Conservation (phyloP, 2,888 invertebrate species). For the Drosophila quinaria region DNA sequence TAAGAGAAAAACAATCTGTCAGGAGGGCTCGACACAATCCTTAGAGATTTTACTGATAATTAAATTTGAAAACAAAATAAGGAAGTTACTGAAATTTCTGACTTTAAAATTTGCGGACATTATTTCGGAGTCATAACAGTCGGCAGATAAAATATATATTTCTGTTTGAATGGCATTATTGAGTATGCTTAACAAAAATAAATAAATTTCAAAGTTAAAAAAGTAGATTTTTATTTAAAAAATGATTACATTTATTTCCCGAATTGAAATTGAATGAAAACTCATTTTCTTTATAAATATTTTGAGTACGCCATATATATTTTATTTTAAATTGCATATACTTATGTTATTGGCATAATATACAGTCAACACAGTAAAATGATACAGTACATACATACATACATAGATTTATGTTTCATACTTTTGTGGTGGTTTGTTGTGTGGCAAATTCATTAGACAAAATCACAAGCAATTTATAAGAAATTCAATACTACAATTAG, state of each 20-base stretch:
- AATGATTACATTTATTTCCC: too few relatives aligned
- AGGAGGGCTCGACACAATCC: too few relatives aligned
- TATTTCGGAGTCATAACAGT: too few relatives aligned
- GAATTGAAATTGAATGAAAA: background rate
- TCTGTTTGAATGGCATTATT: too few relatives aligned
- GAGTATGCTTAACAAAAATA: too few relatives aligned
- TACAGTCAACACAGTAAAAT: constrained; percentile 42
- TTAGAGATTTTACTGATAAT: too few relatives aligned
- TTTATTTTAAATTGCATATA: constrained; percentile 57
- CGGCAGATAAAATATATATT: too few relatives aligned
- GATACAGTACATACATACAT: constrained; percentile 14
- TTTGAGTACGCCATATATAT: constrained; percentile 25
- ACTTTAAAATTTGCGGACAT: too few relatives aligned
- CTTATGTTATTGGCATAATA: constrained; percentile 37
- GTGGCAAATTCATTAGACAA: constrained; percentile 29
- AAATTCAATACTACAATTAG: constrained; percentile 71
- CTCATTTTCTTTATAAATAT: background rate
- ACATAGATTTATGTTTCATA: background rate
- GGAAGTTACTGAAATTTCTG: too few relatives aligned
- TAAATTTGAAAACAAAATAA: too few relatives aligned
- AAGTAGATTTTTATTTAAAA: too few relatives aligned
- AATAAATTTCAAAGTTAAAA: too few relatives aligned
- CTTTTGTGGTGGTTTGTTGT: constrained; percentile 11
- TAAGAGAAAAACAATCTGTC: background rate
- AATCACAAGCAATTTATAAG: constrained; percentile 63